These are phyloP conservation scores for Leptopilina myrica DNA, from an alignment of 2,888 invertebrate genomes.

Conservation along the genomic window DNA sequence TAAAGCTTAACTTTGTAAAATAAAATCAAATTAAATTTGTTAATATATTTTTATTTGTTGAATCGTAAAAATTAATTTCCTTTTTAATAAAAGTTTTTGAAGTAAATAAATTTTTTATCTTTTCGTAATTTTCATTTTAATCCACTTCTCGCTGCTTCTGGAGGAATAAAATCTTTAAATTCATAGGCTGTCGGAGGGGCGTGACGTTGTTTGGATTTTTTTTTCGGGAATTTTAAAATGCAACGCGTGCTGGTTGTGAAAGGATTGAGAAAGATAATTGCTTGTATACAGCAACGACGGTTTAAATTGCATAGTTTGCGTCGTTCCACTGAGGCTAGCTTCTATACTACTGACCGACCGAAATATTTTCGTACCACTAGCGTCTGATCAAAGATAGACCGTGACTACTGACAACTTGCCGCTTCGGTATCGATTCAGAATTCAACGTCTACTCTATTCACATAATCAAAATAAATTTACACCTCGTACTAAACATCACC, in stretches of 20 bases:
- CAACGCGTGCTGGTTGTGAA: background rate
- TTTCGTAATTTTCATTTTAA: too few relatives aligned
- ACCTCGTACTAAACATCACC: too few relatives aligned
- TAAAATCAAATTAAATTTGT: too few relatives aligned
- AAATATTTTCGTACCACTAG: constrained; percentile 34
- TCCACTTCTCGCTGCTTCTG: background rate
- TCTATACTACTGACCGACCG: constrained; percentile 8
- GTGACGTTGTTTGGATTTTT: background rate
- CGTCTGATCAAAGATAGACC: constrained; percentile 30
- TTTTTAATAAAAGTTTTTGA: too few relatives aligned
- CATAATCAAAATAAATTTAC: too few relatives aligned
- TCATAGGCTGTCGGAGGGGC: background rate
- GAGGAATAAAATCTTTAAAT: background rate
- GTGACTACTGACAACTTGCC: constrained; percentile 8
- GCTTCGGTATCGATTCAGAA: background rate
- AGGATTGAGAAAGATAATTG: constrained; percentile 28
- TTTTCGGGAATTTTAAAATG: constrained; percentile 1
- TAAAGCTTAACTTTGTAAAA: too few relatives aligned
- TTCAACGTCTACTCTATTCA: too few relatives aligned
- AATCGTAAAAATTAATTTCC: too few relatives aligned
- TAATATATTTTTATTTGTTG: too few relatives aligned
- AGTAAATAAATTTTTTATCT: too few relatives aligned
- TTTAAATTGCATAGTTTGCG: background rate
- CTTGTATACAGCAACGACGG: constrained; percentile 6
- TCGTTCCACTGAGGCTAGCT: background rate